Base-by-base conservation (phyloP, 2,888 invertebrate species). In the Parthenolecanium corni region DNA sequence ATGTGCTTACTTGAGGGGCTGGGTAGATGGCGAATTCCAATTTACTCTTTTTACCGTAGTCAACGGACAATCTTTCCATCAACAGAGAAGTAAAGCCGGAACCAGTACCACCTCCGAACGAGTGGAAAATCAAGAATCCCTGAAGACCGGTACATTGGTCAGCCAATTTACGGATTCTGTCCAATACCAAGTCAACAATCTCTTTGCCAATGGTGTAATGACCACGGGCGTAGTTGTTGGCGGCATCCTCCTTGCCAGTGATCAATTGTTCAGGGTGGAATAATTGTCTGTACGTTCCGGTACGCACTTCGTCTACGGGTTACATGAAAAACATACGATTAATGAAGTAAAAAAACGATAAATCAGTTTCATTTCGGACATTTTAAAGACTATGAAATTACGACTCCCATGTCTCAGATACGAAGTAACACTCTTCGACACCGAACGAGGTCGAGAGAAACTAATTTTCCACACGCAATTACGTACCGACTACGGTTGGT, bases 71-170 rank as follows among this genome's bases (percentile, higher is more conserved):
- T 6, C 49, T 51, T 16, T 61, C 61, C 61, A 61, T 61, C 4
- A 61, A 18, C 1, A 61, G 40, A 2, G 61, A 61, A 1, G 61
- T 61, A 16, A 61, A 61, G 2, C 61, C 61, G 14, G 61, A 61
- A 6, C 61, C 61, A 12, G 61, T 61, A 5, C 61, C 61, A n/a
- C 61, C 61, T n/a, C 61, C 61, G 23, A 61, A 61, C 6, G 61
- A 61, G 23, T 61, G 61, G 49, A 49, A 61, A 23, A 61, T 61
- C 21, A 61, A 40, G 12, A 61, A 61, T 16, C 61, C 61, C 2
- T 49, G 36, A 6, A 61, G 40, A 16, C 49, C 36, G 24, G 49
- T 49, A 12, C 61, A 61, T n/a, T 61, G 49, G 12, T 61, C 61
- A 21, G 46, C 49, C 36, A 49, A 51, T 51, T 61, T 61, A 21